Conservation (phyloP, 2,888 invertebrate genomes). For the Tuta absoluta region DNA sequence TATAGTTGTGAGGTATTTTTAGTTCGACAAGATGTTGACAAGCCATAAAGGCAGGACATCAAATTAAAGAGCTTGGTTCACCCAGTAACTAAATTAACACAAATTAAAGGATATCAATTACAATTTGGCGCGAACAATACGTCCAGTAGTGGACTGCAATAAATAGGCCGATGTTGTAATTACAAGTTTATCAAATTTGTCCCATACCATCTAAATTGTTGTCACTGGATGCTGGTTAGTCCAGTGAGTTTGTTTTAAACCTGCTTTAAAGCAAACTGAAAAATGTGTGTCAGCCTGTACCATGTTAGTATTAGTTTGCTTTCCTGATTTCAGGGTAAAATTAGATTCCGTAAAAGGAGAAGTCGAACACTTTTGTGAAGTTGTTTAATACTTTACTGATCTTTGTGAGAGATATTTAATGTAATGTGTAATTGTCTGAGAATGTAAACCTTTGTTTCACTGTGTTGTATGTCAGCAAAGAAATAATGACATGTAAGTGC, state of each 20-base stretch:
- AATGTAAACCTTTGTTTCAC: neutral
- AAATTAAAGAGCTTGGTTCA: too few species aligned
- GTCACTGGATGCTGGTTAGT: neutral
- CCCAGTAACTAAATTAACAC: too few species aligned
- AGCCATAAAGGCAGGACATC: too few species aligned
- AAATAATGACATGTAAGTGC: neutral
- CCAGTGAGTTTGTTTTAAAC: neutral
- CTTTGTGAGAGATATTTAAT: neutral
- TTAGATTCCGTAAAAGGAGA: neutral
- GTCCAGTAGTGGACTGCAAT: too few species aligned
- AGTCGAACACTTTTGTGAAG: neutral
- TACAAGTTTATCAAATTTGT: too few species aligned
- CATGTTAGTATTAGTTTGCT: neutral
- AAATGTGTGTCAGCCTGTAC: neutral
- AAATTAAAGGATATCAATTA: too few species aligned
- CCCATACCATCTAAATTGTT: too few species aligned
- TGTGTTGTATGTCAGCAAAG: neutral
- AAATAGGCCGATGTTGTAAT: too few species aligned
- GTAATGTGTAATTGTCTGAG: constrained; percentile 2
- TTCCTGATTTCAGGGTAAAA: neutral
- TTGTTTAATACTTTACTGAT: neutral
- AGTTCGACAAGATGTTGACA: too few species aligned
- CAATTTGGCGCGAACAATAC: too few species aligned
- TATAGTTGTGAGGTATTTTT: too few species aligned
- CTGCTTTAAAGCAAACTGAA: too few species aligned